These are phyloP conservation scores for Cyclophora punctaria DNA, from an alignment of 2,888 invertebrate species.

Conservation along the genomic window DNA sequence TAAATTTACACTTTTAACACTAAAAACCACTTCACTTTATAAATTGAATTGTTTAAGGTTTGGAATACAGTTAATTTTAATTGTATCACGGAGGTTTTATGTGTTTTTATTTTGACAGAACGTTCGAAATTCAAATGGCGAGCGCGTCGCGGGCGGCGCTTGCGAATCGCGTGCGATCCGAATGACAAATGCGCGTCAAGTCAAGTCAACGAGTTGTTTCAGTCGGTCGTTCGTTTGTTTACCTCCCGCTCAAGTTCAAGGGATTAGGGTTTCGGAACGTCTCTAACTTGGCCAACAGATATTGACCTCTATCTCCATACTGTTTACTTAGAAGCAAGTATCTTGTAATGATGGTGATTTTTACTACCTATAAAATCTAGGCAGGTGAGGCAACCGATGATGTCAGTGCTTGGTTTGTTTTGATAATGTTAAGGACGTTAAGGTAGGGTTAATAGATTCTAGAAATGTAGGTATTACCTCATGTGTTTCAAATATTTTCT, in stretches of 20 bases:
- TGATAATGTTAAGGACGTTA: too few relatives aligned
- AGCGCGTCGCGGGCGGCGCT: slow-evolving; percentile 44
- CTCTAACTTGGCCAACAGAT: slow-evolving; percentile 13
- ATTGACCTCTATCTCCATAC: slow-evolving; percentile 25
- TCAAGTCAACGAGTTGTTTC: slow-evolving; percentile 38
- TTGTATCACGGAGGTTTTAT: too few relatives aligned
- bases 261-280: slow-evolving; percentile 45
- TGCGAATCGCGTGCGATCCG: slow-evolving; percentile 49
- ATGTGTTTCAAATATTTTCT: too few relatives aligned
- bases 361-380: slow-evolving; percentile 15
- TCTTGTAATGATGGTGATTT: slow-evolving; percentile 20
- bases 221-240: slow-evolving; percentile 42
- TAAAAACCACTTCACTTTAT: too few relatives aligned
- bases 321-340: slow-evolving; percentile 13
- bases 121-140: slow-evolving; percentile 28
- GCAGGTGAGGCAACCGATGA: slow-evolving; percentile 22
- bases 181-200: slow-evolving; percentile 72
- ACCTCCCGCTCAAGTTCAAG: slow-evolving; percentile 62
- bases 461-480: too few relatives aligned
- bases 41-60: too few relatives aligned
- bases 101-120: slow-evolving; percentile 8
- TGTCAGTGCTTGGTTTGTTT: slow-evolving; percentile 1
- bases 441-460: too few relatives aligned
- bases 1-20: too few relatives aligned
- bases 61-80: too few relatives aligned